phyloP scores from a whole-genome alignment of 2,888 invertebrate species.

The Globia sparganii region DNA sequence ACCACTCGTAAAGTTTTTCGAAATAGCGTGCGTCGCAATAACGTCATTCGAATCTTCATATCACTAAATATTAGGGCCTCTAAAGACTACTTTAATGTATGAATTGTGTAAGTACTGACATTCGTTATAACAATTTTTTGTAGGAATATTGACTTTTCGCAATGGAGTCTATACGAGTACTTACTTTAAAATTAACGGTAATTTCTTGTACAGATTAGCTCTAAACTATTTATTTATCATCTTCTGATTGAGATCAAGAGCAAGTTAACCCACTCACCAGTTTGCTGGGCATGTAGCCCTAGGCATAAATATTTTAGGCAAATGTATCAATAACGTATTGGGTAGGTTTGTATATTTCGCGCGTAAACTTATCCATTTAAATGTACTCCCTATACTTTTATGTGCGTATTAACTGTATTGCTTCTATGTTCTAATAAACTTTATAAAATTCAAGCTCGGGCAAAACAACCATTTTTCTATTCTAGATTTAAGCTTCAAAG shows the following conservation, averaged over 20 bases:
- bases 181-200: not conserved
- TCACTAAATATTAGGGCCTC: not conserved
- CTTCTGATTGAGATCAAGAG: not conserved
- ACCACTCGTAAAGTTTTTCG: too few species aligned
- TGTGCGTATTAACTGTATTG: slow-evolving; percentile 75
- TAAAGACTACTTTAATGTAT: not conserved
- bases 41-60: too few species aligned
- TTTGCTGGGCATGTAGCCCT: not conserved
- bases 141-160: slow-evolving; percentile 30
- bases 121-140: not conserved
- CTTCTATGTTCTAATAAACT: slow-evolving; percentile 72
- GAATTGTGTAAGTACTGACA: not conserved
- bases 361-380: slow-evolving; percentile 37
- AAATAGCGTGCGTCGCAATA: too few species aligned
- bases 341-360: slow-evolving; percentile 15
- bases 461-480: slow-evolving; percentile 82
- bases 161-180: not conserved
- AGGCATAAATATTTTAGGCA: not conserved
- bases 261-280: not conserved
- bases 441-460: slow-evolving; percentile 86
- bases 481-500: slow-evolving; percentile 55
- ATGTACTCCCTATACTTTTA: slow-evolving; percentile 56
- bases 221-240: not conserved
- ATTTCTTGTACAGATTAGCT: not conserved
- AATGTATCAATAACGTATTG: slow-evolving; percentile 10